A percentile compares a stretch with the other conserved stretches of the same genome.
Evolutionary conservation across 2,113 vertebrate genomes (phyloP).

Genomic region (Podilymbus podiceps): DNA sequence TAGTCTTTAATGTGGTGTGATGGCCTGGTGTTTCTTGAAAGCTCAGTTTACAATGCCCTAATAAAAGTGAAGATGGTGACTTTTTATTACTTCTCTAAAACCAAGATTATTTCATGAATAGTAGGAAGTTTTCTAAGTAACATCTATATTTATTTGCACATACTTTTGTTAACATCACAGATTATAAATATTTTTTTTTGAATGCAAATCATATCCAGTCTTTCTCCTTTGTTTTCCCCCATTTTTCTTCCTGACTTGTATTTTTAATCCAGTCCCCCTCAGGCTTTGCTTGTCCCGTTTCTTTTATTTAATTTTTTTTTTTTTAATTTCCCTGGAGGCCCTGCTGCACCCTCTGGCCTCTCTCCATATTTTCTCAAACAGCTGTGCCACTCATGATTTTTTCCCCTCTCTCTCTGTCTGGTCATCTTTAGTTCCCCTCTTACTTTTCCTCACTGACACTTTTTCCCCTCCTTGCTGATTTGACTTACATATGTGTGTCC

Average conservation of each 20-base stretch:
- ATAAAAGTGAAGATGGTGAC: not conserved
- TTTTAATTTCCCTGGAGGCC: fast-evolving
- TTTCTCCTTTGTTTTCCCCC: not conserved
- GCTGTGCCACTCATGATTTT: not conserved
- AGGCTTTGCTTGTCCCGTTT: not conserved
- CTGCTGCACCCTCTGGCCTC: not conserved
- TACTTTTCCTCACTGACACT: not conserved
- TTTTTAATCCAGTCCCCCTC: not conserved
- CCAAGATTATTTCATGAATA: not conserved
- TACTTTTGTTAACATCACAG: not conserved
- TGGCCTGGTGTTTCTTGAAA: not conserved
- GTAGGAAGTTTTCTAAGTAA: not conserved
- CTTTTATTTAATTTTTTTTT: too few relatives aligned
- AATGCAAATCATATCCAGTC: not conserved
- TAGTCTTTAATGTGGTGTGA: not conserved
- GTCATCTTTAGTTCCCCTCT: not conserved
- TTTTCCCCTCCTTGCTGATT: not conserved
- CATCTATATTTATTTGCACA: not conserved
- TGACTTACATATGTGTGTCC: not conserved
- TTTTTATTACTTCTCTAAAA: not conserved
- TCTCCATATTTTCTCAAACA: not conserved
- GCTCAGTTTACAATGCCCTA: not conserved
- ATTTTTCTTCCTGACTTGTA: not conserved
- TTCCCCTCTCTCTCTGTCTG: not conserved
- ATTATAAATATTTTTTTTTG: not conserved